Base-by-base conservation (phyloP, 2,888 invertebrate genomes). In the Notodonta ziczac region DNA sequence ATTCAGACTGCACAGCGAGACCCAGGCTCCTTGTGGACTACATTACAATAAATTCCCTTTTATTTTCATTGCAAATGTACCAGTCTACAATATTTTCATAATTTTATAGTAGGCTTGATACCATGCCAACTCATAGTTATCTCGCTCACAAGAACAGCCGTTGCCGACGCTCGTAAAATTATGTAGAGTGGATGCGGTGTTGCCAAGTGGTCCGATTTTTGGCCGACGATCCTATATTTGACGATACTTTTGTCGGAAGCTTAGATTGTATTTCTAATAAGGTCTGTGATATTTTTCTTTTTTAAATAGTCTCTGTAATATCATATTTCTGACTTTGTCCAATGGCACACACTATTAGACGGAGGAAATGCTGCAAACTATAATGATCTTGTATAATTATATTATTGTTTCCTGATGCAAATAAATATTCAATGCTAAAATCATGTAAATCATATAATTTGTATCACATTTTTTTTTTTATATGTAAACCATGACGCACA, bases 71-170 rank as follows among this genome's bases (percentile, higher is more conserved):
- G 71, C 77, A 73, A 77, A 80, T 78, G 72, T 79, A 71, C 61
- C 67, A 65, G 70, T 70, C 62, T 59, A 67, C 74, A 72, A 74
- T 82, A 82, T 83, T 82, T 82, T 81, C 76, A 79, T 82, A 80
- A 82, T 82, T 83, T 81, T 79, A 83, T 81, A 72, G 77, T 72
- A 72, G 67, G 66, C 77, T 77, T 76, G 81, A 80, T 72, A 77
- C 69, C 71, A 75, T 77, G 81, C 81, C 81, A 83, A 82, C 66
- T 75, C 69, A 76, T 72, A 70, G 75, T 76, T 83, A 82, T 85
- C 78, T 82, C 66, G 70, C 67, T 72, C 70, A 75, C 77, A 81
- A 78, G 76, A 74, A 69, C 76, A 73, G 67, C 60, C 71, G 72
- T 72, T 81, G 76, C 76, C 72, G 68, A 61, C 65, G 50, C 60